phyloP scores from a whole-genome alignment of 1,140 invertebrate genomes.

The Drosophila gunungcola region DNA sequence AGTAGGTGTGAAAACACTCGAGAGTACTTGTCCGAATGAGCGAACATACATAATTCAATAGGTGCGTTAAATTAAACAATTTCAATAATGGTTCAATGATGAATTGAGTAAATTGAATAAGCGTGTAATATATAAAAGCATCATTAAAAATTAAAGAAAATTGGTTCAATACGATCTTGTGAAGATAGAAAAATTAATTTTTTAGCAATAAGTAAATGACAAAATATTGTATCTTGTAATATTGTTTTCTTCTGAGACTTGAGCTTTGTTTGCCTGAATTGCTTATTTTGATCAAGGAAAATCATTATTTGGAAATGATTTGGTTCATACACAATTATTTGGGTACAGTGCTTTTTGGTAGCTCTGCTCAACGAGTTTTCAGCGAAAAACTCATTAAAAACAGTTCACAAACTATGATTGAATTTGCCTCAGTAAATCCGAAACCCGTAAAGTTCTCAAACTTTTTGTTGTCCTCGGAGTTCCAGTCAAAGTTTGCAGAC shows the following conservation, averaged over 20 bases:
- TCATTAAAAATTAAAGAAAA: no score
- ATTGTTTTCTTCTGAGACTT: no score
- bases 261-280: no score
- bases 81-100: slow-evolving; percentile 21
- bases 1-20: slow-evolving; percentile 30
- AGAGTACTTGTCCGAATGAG: slow-evolving; percentile 12
- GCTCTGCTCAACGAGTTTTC: neutral
- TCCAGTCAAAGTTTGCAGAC: neutral
- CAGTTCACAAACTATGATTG: neutral
- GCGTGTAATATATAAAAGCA: no score
- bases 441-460: neutral
- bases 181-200: no score
- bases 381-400: slow-evolving; percentile 6
- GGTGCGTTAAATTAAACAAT: neutral
- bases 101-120: neutral
- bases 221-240: no score
- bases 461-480: neutral
- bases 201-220: no score
- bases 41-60: slow-evolving; percentile 10
- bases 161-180: no score
- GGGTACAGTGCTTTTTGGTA: neutral
- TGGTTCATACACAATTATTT: neutral
- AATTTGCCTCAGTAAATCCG: neutral
- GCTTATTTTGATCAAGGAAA: no score
- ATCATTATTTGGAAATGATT: no score